Evolutionary conservation across 1,140 invertebrate species (phyloP).

Genomic region (Hermatobates lingyangjiaoensis): DNA sequence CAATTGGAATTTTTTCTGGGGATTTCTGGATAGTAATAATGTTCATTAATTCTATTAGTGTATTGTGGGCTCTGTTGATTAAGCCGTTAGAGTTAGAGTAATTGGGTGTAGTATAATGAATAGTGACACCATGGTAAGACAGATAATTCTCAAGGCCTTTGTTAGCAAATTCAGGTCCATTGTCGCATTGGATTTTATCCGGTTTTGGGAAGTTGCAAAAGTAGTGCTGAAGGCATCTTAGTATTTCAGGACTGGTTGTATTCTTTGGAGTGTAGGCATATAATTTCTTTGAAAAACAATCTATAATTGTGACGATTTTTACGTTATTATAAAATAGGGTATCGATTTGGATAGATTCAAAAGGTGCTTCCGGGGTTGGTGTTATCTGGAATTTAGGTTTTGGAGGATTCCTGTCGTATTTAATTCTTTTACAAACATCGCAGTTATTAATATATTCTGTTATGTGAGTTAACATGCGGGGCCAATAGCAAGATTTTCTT

Average conservation of each 20-base stretch:
- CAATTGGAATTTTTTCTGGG: background rate
- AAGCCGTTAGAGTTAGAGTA: background rate
- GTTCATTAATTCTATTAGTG: slow-evolving; percentile 1
- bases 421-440: slow-evolving; percentile 1
- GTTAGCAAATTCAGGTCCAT: background rate
- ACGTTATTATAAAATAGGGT: background rate
- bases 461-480: background rate
- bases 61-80: slow-evolving; percentile 1
- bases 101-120: background rate
- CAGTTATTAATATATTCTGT: slow-evolving; percentile 1
- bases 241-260: background rate
- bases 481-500: background rate
- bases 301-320: background rate
- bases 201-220: background rate
- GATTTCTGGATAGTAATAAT: background rate
- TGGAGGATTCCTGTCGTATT: slow-evolving; percentile 1
- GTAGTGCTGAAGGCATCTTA: background rate
- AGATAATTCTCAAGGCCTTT: slow-evolving; percentile 1
- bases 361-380: background rate
- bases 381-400: background rate
- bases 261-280: background rate
- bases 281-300: slow-evolving; percentile 2
- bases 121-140: background rate
- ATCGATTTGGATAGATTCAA: background rate
- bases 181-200: background rate